phyloP scores from a whole-genome alignment of 1,140 invertebrate genomes.

The Bombus sylvicola region DNA sequence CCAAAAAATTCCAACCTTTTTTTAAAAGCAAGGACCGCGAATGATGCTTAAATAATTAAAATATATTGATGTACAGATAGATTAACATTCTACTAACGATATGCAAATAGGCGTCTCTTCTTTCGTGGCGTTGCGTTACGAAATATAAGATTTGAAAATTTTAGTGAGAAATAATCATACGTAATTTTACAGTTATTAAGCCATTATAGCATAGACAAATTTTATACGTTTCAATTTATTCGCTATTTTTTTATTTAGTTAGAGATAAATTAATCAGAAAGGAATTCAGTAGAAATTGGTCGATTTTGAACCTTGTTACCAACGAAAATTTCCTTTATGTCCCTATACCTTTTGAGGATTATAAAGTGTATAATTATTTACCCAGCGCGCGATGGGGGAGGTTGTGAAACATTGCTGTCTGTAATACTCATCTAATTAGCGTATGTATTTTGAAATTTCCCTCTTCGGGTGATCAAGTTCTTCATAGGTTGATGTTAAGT shows the following conservation, averaged over 20 bases:
- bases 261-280: not conserved
- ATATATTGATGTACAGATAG: not conserved
- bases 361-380: too few relatives aligned
- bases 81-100: slow-evolving; percentile 27
- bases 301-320: too few relatives aligned
- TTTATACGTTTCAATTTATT: not conserved
- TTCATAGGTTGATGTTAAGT: too few relatives aligned
- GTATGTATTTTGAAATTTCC: too few relatives aligned
- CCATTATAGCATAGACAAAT: not conserved
- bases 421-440: too few relatives aligned
- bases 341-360: too few relatives aligned
- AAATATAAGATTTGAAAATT: slow-evolving; percentile 34
- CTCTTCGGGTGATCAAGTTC: too few relatives aligned
- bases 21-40: accelerated
- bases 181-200: slow-evolving; percentile 10
- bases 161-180: slow-evolving; percentile 18
- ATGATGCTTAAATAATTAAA: not conserved
- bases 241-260: not conserved
- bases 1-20: not conserved
- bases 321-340: not conserved
- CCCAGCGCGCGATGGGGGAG: too few relatives aligned
- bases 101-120: slow-evolving; percentile 32
- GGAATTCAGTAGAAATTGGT: too few relatives aligned
- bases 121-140: slow-evolving; percentile 46
- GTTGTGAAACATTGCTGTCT: too few relatives aligned